Conservation (phyloP, 2,888 invertebrate species). For the Sinotaia quadrata region DNA sequence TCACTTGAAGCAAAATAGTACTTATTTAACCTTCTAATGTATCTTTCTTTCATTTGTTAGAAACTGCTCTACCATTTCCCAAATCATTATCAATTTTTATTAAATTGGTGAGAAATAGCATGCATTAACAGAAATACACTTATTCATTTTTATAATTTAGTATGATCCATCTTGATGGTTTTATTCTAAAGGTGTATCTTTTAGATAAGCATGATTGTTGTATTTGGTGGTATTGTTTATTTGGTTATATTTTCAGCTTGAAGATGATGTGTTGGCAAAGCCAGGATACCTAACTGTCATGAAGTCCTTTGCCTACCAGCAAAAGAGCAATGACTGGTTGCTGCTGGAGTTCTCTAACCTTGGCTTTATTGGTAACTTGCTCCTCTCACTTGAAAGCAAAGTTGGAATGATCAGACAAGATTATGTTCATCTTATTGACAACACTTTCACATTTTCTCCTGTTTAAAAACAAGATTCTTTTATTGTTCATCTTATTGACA, state of each 20-base stretch:
- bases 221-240: slow-evolving; percentile 16
- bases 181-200: too few species aligned
- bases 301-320: slow-evolving; percentile 86
- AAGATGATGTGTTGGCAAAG: slow-evolving; percentile 94
- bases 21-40: too few species aligned
- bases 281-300: slow-evolving; percentile 85
- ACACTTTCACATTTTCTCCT: neutral
- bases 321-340: slow-evolving; percentile 87
- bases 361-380: slow-evolving; percentile 88
- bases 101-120: too few species aligned
- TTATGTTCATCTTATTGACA: too few species aligned
- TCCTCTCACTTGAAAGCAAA: neutral
- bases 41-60: too few species aligned
- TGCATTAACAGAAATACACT: too few species aligned
- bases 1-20: too few species aligned
- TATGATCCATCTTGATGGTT: too few species aligned
- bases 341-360: slow-evolving; percentile 93
- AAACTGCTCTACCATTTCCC: too few species aligned
- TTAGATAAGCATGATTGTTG: neutral
- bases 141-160: neutral
- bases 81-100: too few species aligned
- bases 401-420: too few species aligned
- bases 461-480: neutral
- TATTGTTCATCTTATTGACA: too few species aligned
- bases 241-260: slow-evolving; percentile 79